Base-by-base conservation (phyloP, 2,888 invertebrate species). In the Prosopocoilus inquinatus region DNA sequence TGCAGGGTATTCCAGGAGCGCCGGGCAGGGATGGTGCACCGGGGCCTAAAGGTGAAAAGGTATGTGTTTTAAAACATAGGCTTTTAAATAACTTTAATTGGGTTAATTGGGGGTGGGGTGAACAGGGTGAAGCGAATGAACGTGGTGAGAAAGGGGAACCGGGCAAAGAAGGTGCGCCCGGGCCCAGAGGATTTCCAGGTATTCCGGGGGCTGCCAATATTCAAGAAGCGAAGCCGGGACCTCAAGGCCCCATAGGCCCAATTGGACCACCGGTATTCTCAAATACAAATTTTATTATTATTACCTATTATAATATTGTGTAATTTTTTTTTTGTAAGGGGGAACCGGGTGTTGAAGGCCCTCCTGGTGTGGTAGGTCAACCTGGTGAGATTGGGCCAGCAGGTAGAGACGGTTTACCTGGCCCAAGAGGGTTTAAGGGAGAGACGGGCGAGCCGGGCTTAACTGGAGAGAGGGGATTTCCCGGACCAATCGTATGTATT, bases 41-140 rank as follows among this genome's bases (percentile, higher is more conserved):
- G 32, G 85, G 83, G 35, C 61, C 71, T 5, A 75, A 75, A 65
- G 83, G 82, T 50, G 77, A 78, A 58, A 63, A 65, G 55, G 73
- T 73, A 58, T 50, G 55, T n/a, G 20, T 49, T 48, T 39, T 43
- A 43, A 11, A n/a, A 51, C 44, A 45, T 45, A 11, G 11, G 2
- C 12, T 36, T 16, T 11, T 11, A 13, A n/a, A 33, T 13, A 33
- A 38, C 4, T n/a, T n/a, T n/a, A n/a, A n/a, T n/a, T n/a, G 5
- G 47, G 43, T 13, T 20, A 51, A 20, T 49, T 53, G n/a, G 9
- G 50, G n/a, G 12, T n/a, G 9, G 50, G n/a, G 12, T n/a, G 44
- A 41, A 12, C 46, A 71, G 70, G 74, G 74, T 3, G 66, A 68
- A 8, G 15, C 68, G 11, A 83, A 83, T 4, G 52, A 62, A 1